Conservation (phyloP, 2,888 invertebrate genomes). For the Chrysotoxum bicinctum region DNA sequence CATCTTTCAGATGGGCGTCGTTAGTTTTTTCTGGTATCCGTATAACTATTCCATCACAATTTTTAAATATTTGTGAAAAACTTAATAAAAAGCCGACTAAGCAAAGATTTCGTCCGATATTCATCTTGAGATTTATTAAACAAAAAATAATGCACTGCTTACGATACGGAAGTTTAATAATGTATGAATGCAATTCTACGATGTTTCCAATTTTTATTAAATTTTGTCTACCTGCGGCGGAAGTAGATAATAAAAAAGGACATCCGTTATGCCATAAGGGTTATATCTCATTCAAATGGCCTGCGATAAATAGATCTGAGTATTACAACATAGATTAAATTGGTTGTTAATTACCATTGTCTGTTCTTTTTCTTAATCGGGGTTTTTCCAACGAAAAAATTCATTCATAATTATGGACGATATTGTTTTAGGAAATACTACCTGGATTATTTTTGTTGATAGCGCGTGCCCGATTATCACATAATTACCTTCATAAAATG, state of each 20-base stretch:
- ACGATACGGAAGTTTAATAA: neutral
- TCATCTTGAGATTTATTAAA: slow-evolving; percentile 4
- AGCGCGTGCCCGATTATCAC: slow-evolving; percentile 36
- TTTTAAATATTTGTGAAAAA: neutral
- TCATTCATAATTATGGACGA: slow-evolving; percentile 18
- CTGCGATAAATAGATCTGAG: neutral
- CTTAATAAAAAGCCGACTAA: neutral
- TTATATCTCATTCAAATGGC: neutral
- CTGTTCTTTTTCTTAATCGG: neutral
- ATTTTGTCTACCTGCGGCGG: slow-evolving; percentile 6
- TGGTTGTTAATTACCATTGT: slow-evolving; percentile 8
- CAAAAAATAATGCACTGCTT: neutral
- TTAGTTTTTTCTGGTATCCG: neutral
- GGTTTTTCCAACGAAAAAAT: slow-evolving; percentile 1
- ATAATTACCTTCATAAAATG: neutral
- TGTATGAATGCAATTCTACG: neutral
- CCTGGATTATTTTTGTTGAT: slow-evolving; percentile 20
- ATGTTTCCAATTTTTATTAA: slow-evolving; percentile 5
- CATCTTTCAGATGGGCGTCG: neutral
- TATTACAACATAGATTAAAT: neutral
- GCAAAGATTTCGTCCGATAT: neutral
- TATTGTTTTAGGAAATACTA: neutral
- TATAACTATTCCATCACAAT: neutral
- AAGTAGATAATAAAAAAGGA: slow-evolving; percentile 27
- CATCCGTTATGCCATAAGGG: neutral